These are phyloP conservation scores for Myocastor coypus DNA, from an alignment of 2,113 vertebrate genomes.

Conservation along the genomic window DNA sequence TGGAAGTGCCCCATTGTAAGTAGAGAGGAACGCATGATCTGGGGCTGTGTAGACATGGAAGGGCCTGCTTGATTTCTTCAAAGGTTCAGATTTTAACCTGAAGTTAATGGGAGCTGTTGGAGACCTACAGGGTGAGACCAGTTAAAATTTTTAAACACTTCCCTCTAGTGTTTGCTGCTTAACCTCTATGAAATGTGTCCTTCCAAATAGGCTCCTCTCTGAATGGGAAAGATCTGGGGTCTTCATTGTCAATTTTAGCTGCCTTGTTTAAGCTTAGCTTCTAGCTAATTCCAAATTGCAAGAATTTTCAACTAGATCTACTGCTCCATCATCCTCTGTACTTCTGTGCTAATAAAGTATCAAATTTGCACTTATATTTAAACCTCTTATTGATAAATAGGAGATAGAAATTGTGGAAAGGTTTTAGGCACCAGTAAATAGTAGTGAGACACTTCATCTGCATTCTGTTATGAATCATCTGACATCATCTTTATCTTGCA, in stretches of 20 bases:
- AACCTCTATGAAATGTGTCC: background rate
- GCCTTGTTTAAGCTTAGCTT: background rate
- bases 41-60: background rate
- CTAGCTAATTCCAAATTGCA: background rate
- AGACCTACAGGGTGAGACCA: background rate
- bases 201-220: background rate
- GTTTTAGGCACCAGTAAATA: background rate
- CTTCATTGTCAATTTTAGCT: constrained; percentile 5
- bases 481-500: background rate
- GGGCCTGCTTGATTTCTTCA: background rate
- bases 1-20: background rate
- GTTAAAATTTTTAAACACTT: constrained; percentile 11
- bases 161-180: background rate
- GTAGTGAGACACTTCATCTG: background rate
- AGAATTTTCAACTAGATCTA: background rate
- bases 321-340: background rate
- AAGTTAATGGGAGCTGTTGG: background rate
- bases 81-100: constrained; percentile 17
- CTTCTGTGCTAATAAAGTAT: background rate
- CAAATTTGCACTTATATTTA: constrained; percentile 12
- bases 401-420: background rate
- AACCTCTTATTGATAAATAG: background rate
- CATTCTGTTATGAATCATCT: background rate
- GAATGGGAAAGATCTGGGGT: background rate
- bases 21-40: background rate